These are phyloP conservation scores for Vultur gryphus DNA, from an alignment of 2,797 vertebrate species.

Conservation along the genomic window DNA sequence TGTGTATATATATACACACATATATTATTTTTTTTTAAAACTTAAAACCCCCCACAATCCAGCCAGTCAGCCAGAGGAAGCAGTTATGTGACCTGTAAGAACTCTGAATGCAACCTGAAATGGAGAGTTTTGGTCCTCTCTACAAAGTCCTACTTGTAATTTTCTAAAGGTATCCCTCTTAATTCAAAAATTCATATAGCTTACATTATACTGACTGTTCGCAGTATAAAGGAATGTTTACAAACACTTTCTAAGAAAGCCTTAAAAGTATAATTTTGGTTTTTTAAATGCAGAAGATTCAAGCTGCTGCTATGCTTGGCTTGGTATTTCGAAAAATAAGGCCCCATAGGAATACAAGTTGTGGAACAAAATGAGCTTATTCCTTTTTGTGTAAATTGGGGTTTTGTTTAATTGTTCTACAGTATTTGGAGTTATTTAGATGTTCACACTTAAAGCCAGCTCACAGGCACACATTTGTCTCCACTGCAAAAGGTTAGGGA, in stretches of 20 bases:
- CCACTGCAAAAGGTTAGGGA: neutral
- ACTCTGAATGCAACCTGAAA: neutral
- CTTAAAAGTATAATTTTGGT: accelerated
- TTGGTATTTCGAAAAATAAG: neutral
- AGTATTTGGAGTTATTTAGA: neutral
- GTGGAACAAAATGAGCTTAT: neutral
- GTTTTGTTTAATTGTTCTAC: neutral
- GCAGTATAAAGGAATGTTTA: neutral
- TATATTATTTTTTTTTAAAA: neutral
- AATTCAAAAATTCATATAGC: neutral
- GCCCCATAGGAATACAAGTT: neutral
- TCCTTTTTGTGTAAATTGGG: neutral
- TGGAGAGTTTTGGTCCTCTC: neutral
- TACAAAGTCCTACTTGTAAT: neutral
- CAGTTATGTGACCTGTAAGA: neutral
- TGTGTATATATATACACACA: too few species aligned
- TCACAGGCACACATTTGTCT: neutral
- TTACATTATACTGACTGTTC: neutral
- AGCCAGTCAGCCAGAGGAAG: neutral
- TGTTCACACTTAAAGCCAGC: neutral
- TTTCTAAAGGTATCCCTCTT: neutral
- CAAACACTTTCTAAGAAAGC: neutral
- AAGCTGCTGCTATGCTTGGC: neutral
- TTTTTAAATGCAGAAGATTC: neutral
- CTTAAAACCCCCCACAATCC: neutral